phyloP scores from a whole-genome alignment of 2,113 vertebrate genomes.

The Epinephelus lanceolatus region DNA sequence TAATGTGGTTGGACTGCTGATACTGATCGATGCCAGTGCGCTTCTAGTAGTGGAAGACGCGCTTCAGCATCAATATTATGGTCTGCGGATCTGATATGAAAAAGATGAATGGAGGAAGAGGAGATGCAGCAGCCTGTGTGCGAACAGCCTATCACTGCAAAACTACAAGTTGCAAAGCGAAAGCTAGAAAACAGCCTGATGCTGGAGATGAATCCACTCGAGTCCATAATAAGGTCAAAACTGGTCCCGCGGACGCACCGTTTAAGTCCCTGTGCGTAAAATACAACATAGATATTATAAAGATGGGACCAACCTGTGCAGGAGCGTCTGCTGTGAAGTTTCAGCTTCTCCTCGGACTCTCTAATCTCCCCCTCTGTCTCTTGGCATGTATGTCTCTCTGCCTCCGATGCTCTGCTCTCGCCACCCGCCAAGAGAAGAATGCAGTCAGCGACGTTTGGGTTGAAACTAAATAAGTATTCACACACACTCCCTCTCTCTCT shows the following conservation, averaged over 20 bases:
- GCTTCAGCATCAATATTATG: neutral
- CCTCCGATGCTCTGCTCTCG: constrained; percentile 30
- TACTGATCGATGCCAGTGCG: neutral
- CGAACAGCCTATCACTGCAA: neutral
- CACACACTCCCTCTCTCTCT: constrained; percentile 16
- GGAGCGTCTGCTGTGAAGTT: constrained; percentile 60
- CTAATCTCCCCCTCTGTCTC: neutral
- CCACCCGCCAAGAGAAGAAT: constrained; percentile 66
- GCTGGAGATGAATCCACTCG: neutral
- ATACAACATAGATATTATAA: neutral
- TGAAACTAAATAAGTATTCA: constrained; percentile 69
- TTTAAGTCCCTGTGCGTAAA: neutral
- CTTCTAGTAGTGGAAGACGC: neutral
- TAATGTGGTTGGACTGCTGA: neutral
- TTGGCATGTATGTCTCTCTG: neutral
- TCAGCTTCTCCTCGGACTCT: constrained; percentile 47
- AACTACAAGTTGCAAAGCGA: constrained; percentile 10
- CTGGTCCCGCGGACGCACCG: neutral
- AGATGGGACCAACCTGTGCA: constrained; percentile 62
- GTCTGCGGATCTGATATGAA: neutral
- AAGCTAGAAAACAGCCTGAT: neutral
- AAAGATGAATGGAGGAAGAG: constrained; percentile 24
- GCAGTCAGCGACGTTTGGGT: constrained; percentile 60
- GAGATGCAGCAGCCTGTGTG: constrained; percentile 1
- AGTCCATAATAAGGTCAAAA: neutral